These are phyloP conservation scores for Matsumyia berberina DNA, from an alignment of 2,888 invertebrate species.

Conservation along the genomic window DNA sequence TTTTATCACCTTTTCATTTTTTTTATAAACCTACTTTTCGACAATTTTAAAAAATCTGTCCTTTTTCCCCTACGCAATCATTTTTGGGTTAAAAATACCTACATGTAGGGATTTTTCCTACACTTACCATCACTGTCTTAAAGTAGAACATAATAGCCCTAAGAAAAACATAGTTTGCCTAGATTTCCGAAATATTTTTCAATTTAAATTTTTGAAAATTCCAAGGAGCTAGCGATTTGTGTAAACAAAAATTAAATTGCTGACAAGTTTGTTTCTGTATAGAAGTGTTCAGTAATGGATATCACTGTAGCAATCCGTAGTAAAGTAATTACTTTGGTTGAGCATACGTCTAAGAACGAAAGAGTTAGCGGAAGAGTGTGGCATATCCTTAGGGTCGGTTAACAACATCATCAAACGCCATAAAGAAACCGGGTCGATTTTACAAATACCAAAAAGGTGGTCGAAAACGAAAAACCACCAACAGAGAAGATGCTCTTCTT, in stretches of 20 bases:
- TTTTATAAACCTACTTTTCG: too few species aligned
- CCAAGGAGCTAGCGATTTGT: not conserved
- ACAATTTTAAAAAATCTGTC: too few species aligned
- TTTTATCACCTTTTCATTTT: too few species aligned
- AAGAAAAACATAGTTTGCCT: constrained; percentile 2
- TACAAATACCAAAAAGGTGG: not conserved
- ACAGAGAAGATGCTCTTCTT: not conserved
- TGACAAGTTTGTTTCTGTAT: not conserved
- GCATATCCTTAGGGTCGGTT: constrained; percentile 7
- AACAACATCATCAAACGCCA: constrained; percentile 11
- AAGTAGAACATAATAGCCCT: not conserved
- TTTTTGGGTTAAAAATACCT: too few species aligned
- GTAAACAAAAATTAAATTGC: constrained; percentile 10
- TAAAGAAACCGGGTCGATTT: constrained; percentile 21
- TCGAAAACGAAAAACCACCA: constrained; percentile 10
- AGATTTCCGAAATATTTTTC: not conserved
- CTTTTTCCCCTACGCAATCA: too few species aligned
- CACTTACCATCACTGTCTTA: too few species aligned
- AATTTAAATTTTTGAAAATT: not conserved
- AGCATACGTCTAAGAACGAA: not conserved
- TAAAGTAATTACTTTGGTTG: constrained; percentile 11
- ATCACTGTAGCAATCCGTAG: not conserved
- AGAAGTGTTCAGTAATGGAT: not conserved
- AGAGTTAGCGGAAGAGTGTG: constrained; percentile 12
- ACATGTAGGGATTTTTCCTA: too few species aligned